Evolutionary conservation across 1,140 invertebrate genomes (phyloP), one percentile per base, ranked within the genome.

Genomic region (Drosophila takahashii): DNA sequence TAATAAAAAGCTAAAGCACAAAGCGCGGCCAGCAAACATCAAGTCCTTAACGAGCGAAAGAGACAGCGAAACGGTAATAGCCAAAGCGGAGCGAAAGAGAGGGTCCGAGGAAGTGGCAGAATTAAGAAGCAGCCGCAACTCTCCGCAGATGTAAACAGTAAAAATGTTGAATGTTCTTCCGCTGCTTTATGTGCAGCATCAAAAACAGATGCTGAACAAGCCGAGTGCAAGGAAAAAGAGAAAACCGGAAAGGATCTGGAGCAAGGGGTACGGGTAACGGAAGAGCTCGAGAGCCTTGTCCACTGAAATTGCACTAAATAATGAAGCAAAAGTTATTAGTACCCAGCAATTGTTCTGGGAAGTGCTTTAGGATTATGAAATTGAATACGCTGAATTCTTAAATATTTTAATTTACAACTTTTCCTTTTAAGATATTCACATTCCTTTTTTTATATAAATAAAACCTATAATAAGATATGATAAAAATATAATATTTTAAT

Each of bases 1-100:
- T 70, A 86, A 87, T 87, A 86, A 70, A 70, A 70, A 57, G 64
- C 64, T 48, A 41, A 69, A 34, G 50, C 50, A 65, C 62, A 66
- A 80, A 85, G 50, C 44, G 18, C 47, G 69, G 48, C 64, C 72
- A 77, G 62, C 48, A 34, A 54, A 22, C 34, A 41, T 26, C n/a
- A 34, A n/a, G 36, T 51, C 10, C 34, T 13, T 3, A 44, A 0
- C 16, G 18, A 60, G 42, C 11, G n/a, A 59, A 58, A 26, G 11
- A 34, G 45, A 37, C 29, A 16, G 45, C 6, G n/a, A 9, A 47
- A n/a, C 10, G 47, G 47, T 8, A n/a, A 45, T 13, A 29, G 4
- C 13, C n/a, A 1, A 3, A 27, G 10, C 13, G 13, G 16, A 29
- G 44, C 0, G 27, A 41, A 36, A 59, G 47, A 71, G 52, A 36